Evolutionary conservation across 2,797 vertebrate genomes (phyloP), one percentile per base, ranked within the genome.

Genomic region (Arnoldichthys spilopterus): DNA sequence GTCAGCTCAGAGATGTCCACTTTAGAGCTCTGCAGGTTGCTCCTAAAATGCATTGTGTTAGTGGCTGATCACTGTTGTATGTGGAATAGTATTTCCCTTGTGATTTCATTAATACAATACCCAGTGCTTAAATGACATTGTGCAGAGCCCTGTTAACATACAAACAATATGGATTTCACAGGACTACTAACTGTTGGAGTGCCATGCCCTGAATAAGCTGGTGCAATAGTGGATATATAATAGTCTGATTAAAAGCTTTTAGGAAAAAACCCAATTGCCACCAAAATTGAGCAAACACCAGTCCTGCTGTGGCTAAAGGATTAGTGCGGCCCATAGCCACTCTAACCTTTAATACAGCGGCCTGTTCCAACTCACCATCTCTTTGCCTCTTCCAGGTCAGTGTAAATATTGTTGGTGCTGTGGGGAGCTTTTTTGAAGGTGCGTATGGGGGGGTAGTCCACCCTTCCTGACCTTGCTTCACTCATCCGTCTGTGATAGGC

Each of bases 1-100:
- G 94, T 97, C 78, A 98, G 88, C 67, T 97, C 94, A 66, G 92
- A 90, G 82, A 98, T 92, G 88, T 91, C 91, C 58, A 95, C 90
- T 78, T 94, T 90, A 84, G 89, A 87, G 78, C 83, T 88, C n/a
- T 90, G 87, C 83, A 85, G 82, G 88, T 91, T 87, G 71, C 78
- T 90, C 95, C 95, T 97, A 77, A 82, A 92, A 83, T 72, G 72
- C 43, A 79, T 69, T 71, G 51, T 66, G 7, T n/a, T 69, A 28
- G 2, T 9, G 24, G 32, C 34, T 37, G n/a, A 24, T 72, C 70
- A 68, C 11, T 49, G 6, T n/a, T 30, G 16, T 28, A 26, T 32
- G 26, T 43, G 43, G 8, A 49, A 58, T 4, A 16, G 6, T 28
- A 30, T 34, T 59, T 24, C 13, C 6, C 32, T 26, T 26, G 1